A percentile compares a stretch with the other conserved stretches of the same genome.
These are phyloP conservation scores for Xestia rhomboidea DNA, from an alignment of 2,888 invertebrate species.

Conservation along the genomic window DNA sequence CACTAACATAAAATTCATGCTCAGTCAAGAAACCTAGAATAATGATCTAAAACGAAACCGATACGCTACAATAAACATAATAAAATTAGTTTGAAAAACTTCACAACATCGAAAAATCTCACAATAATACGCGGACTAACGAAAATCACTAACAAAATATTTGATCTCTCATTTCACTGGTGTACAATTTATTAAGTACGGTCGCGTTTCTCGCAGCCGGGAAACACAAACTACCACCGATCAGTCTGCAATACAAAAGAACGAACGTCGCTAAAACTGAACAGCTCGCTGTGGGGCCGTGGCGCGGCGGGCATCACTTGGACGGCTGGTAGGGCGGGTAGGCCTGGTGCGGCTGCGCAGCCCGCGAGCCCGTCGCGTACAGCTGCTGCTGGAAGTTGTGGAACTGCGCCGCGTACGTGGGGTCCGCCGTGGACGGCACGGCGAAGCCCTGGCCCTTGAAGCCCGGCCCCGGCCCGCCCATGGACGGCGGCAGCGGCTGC, in stretches of 20 bases:
- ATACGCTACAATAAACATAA: constrained; percentile 72
- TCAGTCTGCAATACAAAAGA: constrained; percentile 67
- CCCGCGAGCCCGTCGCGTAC: constrained; percentile 94
- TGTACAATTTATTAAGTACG: constrained; percentile 68
- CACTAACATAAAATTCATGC: constrained; percentile 79
- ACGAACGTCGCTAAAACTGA: constrained; percentile 62
- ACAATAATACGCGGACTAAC: constrained; percentile 77
- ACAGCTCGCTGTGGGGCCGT: constrained; percentile 51
- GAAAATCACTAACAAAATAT: constrained; percentile 80
- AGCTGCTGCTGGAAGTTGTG: constrained; percentile 98
- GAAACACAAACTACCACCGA: constrained; percentile 67
- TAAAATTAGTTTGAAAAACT: constrained; percentile 75
- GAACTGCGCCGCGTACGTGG: constrained; percentile 98
- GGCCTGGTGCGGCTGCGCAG: constrained; percentile 84
- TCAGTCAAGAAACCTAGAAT: constrained; percentile 83
- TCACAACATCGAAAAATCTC: constrained; percentile 78
- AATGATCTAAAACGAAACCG: constrained; percentile 74
- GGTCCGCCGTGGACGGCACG: constrained; percentile 96
- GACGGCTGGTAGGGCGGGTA: constrained; percentile 88
- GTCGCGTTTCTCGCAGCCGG: constrained; percentile 59
- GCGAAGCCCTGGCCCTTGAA: constrained; percentile 95
- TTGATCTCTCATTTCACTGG: constrained; percentile 71
- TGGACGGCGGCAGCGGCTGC: constrained; percentile 94
- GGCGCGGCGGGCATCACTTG: constrained; percentile 82
- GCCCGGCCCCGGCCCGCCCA: constrained; percentile 92